Evolutionary conservation across 2,113 vertebrate species (phyloP).

Genomic region (Ameiurus melas): DNA sequence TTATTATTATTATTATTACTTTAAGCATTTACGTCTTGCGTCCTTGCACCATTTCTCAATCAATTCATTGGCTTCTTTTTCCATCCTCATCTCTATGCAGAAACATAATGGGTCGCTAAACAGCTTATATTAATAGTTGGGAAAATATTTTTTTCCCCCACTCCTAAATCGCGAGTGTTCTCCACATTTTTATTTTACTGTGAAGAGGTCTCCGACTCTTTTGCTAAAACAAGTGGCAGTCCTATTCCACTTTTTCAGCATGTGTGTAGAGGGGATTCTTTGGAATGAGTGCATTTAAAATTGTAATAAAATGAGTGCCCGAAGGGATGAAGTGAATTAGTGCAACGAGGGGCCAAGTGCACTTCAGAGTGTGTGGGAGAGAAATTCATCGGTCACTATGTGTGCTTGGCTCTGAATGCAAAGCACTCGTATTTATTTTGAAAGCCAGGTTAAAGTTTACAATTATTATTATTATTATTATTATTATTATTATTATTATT

Average conservation of each 20-base stretch:
- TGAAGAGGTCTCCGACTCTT: neutral
- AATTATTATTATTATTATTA: neutral
- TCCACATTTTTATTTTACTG: neutral
- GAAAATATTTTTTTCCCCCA: neutral
- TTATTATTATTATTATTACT: too few relatives aligned
- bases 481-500: neutral
- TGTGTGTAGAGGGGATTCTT: neutral
- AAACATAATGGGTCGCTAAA: neutral
- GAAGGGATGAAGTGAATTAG: neutral
- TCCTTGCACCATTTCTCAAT: neutral
- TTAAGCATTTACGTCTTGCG: neutral
- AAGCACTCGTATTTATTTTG: neutral
- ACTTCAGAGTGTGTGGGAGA: conserved; percentile 1
- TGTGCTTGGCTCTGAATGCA: neutral
- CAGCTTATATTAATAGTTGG: neutral
- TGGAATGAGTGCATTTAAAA: conserved; percentile 5
- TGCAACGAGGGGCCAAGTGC: neutral
- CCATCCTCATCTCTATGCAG: neutral
- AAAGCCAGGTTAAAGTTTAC: neutral
- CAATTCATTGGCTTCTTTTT: neutral
- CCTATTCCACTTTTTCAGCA: neutral
- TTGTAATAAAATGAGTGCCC: conserved; percentile 4
- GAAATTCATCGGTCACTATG: neutral
- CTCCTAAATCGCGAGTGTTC: neutral
- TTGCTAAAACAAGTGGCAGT: neutral